These are phyloP conservation scores for Rhagonycha fulva DNA, from an alignment of 2,888 invertebrate species.

Conservation along the genomic window DNA sequence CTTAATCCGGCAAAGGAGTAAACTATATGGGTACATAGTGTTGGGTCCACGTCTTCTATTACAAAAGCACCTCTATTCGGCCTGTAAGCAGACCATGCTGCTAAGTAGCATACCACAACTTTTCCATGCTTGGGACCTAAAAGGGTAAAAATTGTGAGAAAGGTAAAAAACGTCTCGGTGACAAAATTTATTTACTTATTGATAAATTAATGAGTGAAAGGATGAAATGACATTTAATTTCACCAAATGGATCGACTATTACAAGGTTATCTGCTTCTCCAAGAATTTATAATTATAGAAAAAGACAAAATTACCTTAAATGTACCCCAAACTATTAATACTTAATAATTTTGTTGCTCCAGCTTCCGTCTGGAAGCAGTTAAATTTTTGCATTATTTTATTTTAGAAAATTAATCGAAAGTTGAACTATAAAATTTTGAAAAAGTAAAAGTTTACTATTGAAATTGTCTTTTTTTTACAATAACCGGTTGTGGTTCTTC, in stretches of 20 bases:
- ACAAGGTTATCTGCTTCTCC: background rate
- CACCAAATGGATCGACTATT: background rate
- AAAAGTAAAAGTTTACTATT: background rate
- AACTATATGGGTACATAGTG: constrained; percentile 78
- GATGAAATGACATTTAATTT: background rate
- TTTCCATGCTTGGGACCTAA: constrained; percentile 71
- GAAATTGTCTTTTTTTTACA: background rate
- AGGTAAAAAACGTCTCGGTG: too few species aligned
- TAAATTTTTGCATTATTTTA: background rate
- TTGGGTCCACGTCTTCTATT: constrained; percentile 71
- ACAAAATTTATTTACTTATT: too few species aligned
- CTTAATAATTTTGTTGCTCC: background rate
- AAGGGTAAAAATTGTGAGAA: background rate
- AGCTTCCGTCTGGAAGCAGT: background rate
- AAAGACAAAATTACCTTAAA: background rate
- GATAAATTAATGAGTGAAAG: too few species aligned
- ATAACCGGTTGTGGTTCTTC: background rate
- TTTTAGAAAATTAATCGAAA: background rate
- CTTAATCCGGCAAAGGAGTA: constrained; percentile 84
- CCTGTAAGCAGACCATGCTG: constrained; percentile 80
- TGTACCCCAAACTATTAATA: background rate
- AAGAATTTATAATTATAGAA: background rate
- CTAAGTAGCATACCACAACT: constrained; percentile 79
- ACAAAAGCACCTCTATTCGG: constrained; percentile 67
- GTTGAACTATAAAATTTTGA: background rate